Conservation (phyloP, 2,113 vertebrate species). For the Fregata magnificens region DNA sequence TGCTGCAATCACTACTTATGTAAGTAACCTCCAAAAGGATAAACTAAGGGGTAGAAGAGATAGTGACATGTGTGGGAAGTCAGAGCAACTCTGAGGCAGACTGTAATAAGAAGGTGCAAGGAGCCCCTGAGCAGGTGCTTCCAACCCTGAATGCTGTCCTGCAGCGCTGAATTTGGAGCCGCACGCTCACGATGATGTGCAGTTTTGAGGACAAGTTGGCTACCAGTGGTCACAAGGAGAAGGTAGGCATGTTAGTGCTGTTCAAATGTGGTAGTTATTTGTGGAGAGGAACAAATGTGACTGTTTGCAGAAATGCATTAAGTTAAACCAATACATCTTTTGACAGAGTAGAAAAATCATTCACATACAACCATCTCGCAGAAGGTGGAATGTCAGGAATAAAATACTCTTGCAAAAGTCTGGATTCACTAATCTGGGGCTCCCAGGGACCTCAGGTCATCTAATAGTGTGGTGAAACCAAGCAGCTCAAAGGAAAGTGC, state of each 20-base stretch:
- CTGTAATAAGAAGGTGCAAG: not conserved
- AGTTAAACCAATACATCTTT: constrained; percentile 22
- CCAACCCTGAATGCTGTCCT: not conserved
- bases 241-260: not conserved
- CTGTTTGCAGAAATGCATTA: not conserved
- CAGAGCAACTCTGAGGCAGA: not conserved
- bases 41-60: not conserved
- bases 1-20: not conserved
- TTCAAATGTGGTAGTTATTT: not conserved
- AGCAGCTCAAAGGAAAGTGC: not conserved
- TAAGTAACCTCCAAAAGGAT: not conserved
- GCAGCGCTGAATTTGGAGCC: not conserved
- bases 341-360: not conserved
- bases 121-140: not conserved
- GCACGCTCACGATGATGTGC: accelerated
- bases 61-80: not conserved
- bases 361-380: not conserved
- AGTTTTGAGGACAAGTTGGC: not conserved
- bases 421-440: not conserved
- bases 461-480: constrained; percentile 39
- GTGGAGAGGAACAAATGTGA: not conserved
- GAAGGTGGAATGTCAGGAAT: not conserved
- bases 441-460: constrained; percentile 14
- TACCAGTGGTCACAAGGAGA: not conserved
- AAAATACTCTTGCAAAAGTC: not conserved